Evolutionary conservation across 1,140 invertebrate genomes (phyloP), one percentile per base, ranked within the genome.

Genomic region (Neodiprion virginianus): DNA sequence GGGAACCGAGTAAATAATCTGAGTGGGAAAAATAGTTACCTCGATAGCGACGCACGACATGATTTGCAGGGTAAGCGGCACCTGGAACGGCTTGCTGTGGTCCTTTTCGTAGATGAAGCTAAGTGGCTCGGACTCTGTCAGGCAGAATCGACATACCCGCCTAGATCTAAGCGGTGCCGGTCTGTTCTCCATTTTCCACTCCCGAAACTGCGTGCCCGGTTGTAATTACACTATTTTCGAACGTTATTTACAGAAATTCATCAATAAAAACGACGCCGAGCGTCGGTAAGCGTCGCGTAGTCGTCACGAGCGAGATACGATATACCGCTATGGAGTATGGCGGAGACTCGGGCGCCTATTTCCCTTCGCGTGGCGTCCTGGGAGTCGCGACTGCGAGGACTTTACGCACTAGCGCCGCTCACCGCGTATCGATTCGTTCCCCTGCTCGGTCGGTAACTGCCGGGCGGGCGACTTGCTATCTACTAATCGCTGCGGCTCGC

Each of bases 11-110:
- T 48, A 72, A 72, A 72, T 50, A 11, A 65, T 40, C 28, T 40
- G 49, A 17, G 65, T 12, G 47, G 2, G 11, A 48, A 40, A n/a
- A 67, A 53, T 28, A 78, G 70, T 89, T 91, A 94, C 93, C 93
- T 95, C 94, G 74, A 94, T 92, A 67, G 92, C 90, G 75, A 93
- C 90, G 81, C 92, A 94, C 50, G 93, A 92, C 91, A 95, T 93
- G 80, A 94, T 92, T 87, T 94, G 93, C 78, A 94, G 82, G 65
- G 91, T 89, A 78, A 95, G 87, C 76, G 93, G 91, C 69, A 93
- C 90, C 78, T 88, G 84, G 72, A 85, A 88, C 28, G 86, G 85
- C 77, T 83, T 87, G 72, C 86, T 86, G 73, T 85, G 84, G 81
- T 90, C 90, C 78, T 90, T 90, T 71, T 92, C 90, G 81, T 92